These are phyloP conservation scores for Enteromius trimaculatus DNA, from an alignment of 2,797 vertebrate genomes.

Conservation along the genomic window DNA sequence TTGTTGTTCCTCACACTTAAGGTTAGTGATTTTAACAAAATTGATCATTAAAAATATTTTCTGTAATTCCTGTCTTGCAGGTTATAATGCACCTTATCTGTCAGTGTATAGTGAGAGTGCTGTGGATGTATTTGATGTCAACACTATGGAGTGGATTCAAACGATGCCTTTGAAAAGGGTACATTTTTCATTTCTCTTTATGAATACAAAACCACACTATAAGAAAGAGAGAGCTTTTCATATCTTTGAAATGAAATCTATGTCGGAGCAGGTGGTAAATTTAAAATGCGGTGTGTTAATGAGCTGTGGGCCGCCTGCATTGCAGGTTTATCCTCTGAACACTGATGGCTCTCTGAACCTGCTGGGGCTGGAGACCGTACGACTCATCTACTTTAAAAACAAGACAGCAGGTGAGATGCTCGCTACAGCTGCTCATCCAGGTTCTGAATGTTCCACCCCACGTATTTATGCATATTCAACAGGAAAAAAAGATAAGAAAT, in stretches of 20 bases:
- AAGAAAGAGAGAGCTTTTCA: background rate
- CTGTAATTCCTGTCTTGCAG: slow-evolving; percentile 68
- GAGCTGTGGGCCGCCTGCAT: background rate
- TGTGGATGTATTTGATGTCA: slow-evolving; percentile 95
- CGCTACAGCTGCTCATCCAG: background rate
- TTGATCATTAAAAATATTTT: background rate
- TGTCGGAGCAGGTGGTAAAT: background rate
- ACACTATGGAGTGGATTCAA: slow-evolving; percentile 99
- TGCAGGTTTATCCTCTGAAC: slow-evolving; percentile 93
- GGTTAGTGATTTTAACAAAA: background rate
- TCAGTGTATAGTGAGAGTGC: slow-evolving; percentile 98
- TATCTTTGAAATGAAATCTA: background rate
- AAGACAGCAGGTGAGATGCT: slow-evolving; percentile 93
- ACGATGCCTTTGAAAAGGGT: slow-evolving; percentile 98
- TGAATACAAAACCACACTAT: background rate
- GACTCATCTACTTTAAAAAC: slow-evolving; percentile 99
- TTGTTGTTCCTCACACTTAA: background rate
- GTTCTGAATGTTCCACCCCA: background rate
- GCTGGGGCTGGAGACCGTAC: slow-evolving; percentile 91
- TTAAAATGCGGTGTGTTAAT: background rate
- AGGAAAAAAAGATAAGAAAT: background rate
- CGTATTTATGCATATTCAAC: background rate
- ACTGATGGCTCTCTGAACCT: slow-evolving; percentile 95
- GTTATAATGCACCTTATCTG: slow-evolving; percentile 98
- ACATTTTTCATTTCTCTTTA: background rate